phyloP scores from a whole-genome alignment of 2,113 vertebrate species.

The Aptenodytes forsteri region DNA sequence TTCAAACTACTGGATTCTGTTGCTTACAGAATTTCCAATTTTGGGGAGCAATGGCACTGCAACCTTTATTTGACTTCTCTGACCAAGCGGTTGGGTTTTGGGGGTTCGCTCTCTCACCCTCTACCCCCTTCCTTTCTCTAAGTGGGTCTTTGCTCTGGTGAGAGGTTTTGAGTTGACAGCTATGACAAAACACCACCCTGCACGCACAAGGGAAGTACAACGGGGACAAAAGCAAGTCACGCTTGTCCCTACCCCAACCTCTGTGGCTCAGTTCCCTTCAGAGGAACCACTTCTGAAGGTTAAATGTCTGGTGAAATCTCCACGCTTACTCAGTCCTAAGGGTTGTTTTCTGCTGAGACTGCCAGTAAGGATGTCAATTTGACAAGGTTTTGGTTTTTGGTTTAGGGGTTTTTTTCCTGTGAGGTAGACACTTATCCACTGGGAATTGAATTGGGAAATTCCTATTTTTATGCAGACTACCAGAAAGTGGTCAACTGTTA shows the following conservation, averaged over 20 bases:
- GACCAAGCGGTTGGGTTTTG: background rate
- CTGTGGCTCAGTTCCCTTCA: background rate
- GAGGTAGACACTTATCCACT: background rate
- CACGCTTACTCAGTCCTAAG: background rate
- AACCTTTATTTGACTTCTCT: background rate
- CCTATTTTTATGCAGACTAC: background rate
- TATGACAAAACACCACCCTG: background rate
- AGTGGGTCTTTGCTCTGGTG: background rate
- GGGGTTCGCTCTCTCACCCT: background rate
- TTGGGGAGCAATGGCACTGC: too few relatives aligned
- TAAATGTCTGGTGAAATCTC: background rate
- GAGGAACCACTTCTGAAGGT: background rate
- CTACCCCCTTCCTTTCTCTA: background rate
- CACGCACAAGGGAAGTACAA: accelerated
- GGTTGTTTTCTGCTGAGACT: background rate
- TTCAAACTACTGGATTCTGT: background rate
- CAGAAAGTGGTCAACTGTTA: background rate
- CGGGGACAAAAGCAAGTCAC: accelerated
- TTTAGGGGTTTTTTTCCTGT: background rate
- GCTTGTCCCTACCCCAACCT: background rate
- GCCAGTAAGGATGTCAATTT: background rate
- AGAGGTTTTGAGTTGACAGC: background rate
- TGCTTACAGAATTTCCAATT: background rate
- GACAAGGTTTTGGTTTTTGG: background rate
- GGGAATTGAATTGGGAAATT: background rate